Conservation (phyloP, 2,113 vertebrate genomes). For the Mungos mungo region DNA sequence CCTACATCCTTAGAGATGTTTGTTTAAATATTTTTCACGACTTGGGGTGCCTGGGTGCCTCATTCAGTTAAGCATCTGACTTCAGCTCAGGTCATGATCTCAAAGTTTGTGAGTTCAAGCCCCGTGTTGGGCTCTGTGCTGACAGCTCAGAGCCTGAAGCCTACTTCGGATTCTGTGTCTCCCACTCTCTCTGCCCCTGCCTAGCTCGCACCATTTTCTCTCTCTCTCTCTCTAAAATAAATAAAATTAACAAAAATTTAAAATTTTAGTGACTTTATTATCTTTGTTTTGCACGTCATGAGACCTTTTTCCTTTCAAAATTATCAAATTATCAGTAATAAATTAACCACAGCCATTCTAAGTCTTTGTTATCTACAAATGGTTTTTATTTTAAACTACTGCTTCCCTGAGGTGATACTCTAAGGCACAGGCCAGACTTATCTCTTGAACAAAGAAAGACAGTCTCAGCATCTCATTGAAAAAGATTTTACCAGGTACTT, state of each 20-base stretch:
- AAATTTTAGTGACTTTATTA: background rate
- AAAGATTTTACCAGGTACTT: background rate
- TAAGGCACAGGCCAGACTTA: background rate
- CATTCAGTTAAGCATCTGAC: too few species aligned
- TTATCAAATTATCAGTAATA: slow-evolving; percentile 21
- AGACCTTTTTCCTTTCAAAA: slow-evolving; percentile 23
- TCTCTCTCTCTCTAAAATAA: too few species aligned
- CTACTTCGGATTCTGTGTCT: too few species aligned
- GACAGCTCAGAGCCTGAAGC: too few species aligned
- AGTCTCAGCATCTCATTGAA: background rate
- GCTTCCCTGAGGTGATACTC: background rate
- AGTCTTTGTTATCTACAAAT: background rate
- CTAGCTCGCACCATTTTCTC: too few species aligned
- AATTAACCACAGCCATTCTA: slow-evolving; percentile 28
- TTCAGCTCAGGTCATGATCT: too few species aligned
- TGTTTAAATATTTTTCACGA: background rate
- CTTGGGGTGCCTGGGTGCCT: background rate
- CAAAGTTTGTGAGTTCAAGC: too few species aligned
- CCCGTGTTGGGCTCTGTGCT: too few species aligned
- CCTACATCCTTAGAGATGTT: background rate
- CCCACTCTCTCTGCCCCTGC: too few species aligned
- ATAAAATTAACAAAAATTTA: too few species aligned
- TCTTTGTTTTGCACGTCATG: background rate
- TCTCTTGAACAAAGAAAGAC: background rate
- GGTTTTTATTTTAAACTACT: background rate